phyloP scores from a whole-genome alignment of 1,140 invertebrate genomes.

The Pseudobourletiella spinata region DNA sequence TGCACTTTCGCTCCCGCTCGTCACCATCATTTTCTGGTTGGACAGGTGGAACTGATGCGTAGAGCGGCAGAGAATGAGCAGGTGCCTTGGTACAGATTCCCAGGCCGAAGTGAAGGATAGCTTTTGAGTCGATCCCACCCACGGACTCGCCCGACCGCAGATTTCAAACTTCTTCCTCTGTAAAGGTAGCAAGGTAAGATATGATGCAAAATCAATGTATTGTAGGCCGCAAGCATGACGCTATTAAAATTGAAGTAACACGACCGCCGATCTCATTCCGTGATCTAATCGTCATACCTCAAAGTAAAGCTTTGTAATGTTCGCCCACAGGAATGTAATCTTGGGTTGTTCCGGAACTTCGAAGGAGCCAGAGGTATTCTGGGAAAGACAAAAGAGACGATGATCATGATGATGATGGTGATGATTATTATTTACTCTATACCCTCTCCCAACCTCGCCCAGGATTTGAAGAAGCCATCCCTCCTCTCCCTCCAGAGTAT shows the following conservation, averaged over 20 bases:
- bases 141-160: conserved; percentile 61
- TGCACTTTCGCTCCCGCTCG: not conserved
- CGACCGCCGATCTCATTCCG: too few relatives aligned
- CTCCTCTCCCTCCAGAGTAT: too few relatives aligned
- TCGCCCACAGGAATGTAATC: conserved; percentile 75
- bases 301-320: conserved; percentile 86
- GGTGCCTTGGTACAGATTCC: conserved; percentile 83
- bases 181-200: conserved; percentile 20
- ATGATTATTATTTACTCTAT: too few relatives aligned
- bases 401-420: not conserved
- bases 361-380: conserved; percentile 40
- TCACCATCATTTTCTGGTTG: conserved; percentile 24
- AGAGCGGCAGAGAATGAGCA: conserved; percentile 76
- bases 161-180: conserved; percentile 94
- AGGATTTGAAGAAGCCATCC: too few relatives aligned
- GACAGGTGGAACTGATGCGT: conserved; percentile 93
- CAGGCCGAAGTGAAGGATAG: conserved; percentile 79
- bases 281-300: too few relatives aligned
- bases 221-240: not conserved
- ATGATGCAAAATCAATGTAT: conserved; percentile 14
- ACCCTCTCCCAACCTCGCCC: too few relatives aligned
- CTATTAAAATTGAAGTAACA: not conserved
- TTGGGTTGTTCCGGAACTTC: conserved; percentile 37
- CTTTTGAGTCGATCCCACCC: conserved; percentile 49
- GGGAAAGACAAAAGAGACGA: conserved; percentile 6